Base-by-base conservation (phyloP, 1,140 invertebrate species). In the Ceratina japonica region DNA sequence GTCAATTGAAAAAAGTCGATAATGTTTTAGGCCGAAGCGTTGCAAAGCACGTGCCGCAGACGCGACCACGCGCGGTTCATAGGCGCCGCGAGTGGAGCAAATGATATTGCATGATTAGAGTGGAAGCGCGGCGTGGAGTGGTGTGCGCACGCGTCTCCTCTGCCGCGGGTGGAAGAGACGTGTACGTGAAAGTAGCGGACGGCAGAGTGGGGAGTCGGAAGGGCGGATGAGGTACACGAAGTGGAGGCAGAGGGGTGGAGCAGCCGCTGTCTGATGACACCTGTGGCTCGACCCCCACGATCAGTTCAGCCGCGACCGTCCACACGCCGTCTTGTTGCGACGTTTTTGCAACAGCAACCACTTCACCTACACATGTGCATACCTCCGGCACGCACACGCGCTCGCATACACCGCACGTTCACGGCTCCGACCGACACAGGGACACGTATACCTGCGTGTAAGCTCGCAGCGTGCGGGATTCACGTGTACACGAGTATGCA, bases 221-320 rank as follows among this genome's bases (percentile, higher is more conserved):
- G 44, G 69, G 59, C 58, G 71, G 83, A 70, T 75, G 79, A 65
- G 79, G 77, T 66, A 79, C 51, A 81, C 20, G 31, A 20, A 22
- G 69, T 66, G 75, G 75, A 68, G 85, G 70, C 51, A 65, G 75
- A 72, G 73, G 69, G 76, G 81, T 68, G 86, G 75, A 77, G 86
- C 73, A 59, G 80, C 54, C 65, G 77, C 69, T 82, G 85, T 86
- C 87, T 80, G 89, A 90, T 91, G 91, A 91, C 91, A 91, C 91
- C 91, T 91, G 90, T 92, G 87, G 91, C 90, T 91, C 85, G 86
- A 85, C 81, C 80, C 83, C 86, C 87, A 81, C 86, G 83, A 87
- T 91, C 90, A 91, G 91, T 92, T 86, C 88, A 87, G 87, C 82
- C 90, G 89, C 91, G 89, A 89, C 90, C 88, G 87, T 91, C 88